Base-by-base conservation (phyloP, 2,797 vertebrate genomes). In the Bucorvus abyssinicus region DNA sequence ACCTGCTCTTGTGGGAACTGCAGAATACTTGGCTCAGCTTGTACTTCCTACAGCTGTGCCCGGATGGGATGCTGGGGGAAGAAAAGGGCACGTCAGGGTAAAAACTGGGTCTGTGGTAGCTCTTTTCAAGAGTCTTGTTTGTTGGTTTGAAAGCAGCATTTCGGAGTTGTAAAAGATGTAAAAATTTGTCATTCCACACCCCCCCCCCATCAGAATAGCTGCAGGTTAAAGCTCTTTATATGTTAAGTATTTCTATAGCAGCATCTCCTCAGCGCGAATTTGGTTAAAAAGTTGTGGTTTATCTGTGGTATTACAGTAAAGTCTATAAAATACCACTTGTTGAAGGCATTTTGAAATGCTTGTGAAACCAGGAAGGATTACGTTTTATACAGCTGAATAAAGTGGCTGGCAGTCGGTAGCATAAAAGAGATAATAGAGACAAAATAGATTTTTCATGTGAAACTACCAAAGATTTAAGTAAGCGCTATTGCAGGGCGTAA, bases 231-330 rank as follows among this genome's bases (percentile, higher is more conserved):
- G 44, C 32, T 36, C 8, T 49, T 93, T 75, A 19, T 87, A 63
- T 76, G 87, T 89, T 47, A 86, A 78, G 22, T 50, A 82, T 95
- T 94, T 84, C 88, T 94, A 90, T 87, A 89, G 78, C 74, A 85
- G 83, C 81, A 53, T 63, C 68, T 87, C 45, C 75, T 82, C 86
- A 82, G 49, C 32, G 36, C 76, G 79, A 75, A 53, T 78, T 90
- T 77, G 70, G 36, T 53, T 91, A 44, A 70, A 71, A 93, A 59
- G 38, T 30, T 69, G 8, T 75, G 45, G 15, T 75, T 93, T 86
- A 79, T 86, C 85, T 90, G n/a, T 70, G 50, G 3, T 40, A 30
- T 86, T 88, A 42, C 73, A 84, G 69, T 75, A n/a, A 92, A 80
- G 49, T 38, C 69, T 91, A 30, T 75, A 70, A 93, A 91, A 50